Conservation (phyloP, 1,140 invertebrate species). For the Diabrotica virgifera region DNA sequence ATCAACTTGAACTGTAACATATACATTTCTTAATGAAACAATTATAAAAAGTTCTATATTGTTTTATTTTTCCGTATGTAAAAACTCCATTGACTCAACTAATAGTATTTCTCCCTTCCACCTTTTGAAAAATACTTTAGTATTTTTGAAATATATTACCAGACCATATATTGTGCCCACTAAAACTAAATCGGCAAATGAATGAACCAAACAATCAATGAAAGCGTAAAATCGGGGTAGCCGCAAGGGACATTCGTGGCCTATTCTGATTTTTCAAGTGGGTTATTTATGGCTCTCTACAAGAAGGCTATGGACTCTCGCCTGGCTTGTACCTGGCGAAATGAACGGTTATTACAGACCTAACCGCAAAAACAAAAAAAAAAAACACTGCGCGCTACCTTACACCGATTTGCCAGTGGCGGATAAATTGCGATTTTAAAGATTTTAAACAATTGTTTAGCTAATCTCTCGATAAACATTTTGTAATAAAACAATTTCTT, state of each 20-base stretch:
- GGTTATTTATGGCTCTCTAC: not conserved
- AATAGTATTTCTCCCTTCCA: too few relatives aligned
- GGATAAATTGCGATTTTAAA: not conserved
- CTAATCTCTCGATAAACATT: too few relatives aligned
- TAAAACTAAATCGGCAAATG: not conserved
- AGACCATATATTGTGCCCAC: too few relatives aligned
- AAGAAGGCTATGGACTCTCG: not conserved
- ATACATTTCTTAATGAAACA: too few relatives aligned
- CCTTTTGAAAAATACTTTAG: too few relatives aligned
- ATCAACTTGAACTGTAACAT: too few relatives aligned
- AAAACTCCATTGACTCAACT: too few relatives aligned
- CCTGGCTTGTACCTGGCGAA: slow-evolving; percentile 3
- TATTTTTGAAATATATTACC: too few relatives aligned
- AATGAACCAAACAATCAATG: slow-evolving; percentile 12
- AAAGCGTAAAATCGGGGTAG: slow-evolving; percentile 8
- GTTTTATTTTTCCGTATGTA: too few relatives aligned
- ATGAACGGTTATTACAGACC: slow-evolving; percentile 11
- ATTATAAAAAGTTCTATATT: too few relatives aligned
- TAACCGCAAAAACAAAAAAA: slow-evolving; percentile 6
- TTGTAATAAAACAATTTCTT: too few relatives aligned
- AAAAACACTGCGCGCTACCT: not conserved
- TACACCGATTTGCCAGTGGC: not conserved
- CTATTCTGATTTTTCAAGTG: slow-evolving; percentile 1
- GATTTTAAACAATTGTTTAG: too few relatives aligned
- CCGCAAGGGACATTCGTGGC: slow-evolving; percentile 6